Conservation (phyloP, 2,113 vertebrate species). For the Dicerorhinus sumatrensis region DNA sequence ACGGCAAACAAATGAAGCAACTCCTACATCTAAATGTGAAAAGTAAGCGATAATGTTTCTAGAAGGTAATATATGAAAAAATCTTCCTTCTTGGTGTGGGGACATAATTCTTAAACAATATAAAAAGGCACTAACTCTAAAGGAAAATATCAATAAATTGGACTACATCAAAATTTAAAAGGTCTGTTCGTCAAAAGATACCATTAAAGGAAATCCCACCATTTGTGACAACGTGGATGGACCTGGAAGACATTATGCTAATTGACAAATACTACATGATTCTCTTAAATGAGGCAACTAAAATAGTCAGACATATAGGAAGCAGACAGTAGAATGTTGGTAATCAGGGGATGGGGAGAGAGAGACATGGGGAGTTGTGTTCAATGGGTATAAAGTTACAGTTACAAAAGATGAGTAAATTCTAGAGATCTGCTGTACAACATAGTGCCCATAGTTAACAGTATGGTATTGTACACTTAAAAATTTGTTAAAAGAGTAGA, state of each 20-base stretch:
- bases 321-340: not conserved
- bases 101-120: not conserved
- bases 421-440: not conserved
- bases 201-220: not conserved
- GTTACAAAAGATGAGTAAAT: not conserved
- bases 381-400: not conserved
- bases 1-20: not conserved
- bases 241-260: not conserved
- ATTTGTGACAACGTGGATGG: not conserved
- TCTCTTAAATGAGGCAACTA: not conserved
- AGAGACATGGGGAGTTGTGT: not conserved
- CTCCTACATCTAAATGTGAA: not conserved
- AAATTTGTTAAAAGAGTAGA: not conserved
- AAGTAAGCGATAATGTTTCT: not conserved
- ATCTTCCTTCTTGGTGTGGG: not conserved
- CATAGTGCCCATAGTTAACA: not conserved
- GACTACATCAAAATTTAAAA: not conserved
- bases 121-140: not conserved
- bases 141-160: not conserved
- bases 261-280: not conserved
- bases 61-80: not conserved
- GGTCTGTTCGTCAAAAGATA: not conserved
- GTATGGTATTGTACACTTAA: not conserved
- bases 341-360: not conserved
- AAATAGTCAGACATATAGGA: not conserved